These are phyloP conservation scores for Harpagifer antarcticus DNA, from an alignment of 2,797 vertebrate genomes.

Conservation along the genomic window DNA sequence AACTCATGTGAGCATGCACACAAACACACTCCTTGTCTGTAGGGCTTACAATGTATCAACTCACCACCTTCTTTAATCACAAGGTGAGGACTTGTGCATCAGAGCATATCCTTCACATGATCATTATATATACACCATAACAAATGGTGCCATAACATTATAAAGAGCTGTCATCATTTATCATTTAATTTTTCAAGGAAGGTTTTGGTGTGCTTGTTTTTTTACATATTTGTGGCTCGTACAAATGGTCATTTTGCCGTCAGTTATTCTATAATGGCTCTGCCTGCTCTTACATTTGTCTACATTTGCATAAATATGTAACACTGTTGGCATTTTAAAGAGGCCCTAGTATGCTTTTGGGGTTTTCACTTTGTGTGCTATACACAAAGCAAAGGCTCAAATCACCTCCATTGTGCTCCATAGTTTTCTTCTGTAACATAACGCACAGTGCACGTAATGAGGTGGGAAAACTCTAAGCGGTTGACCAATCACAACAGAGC, in stretches of 20 bases:
- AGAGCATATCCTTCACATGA: conserved; percentile 1
- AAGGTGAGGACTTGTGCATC: conserved; percentile 23
- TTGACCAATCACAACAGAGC: too few species aligned
- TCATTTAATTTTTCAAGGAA: background rate
- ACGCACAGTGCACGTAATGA: too few species aligned
- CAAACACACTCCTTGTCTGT: conserved; percentile 10
- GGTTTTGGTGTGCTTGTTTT: background rate
- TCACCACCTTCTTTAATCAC: conserved; percentile 59
- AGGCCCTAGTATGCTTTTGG: too few species aligned
- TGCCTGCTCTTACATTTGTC: background rate
- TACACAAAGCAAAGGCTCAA: too few species aligned
- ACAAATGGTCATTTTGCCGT: background rate
- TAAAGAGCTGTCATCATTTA: background rate
- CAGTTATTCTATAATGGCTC: background rate
- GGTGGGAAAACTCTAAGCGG: too few species aligned
- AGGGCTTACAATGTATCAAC: conserved; percentile 62
- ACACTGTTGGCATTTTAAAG: background rate
- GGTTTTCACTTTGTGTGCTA: too few species aligned
- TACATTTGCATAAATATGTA: background rate
- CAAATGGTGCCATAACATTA: background rate
- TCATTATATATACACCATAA: background rate
- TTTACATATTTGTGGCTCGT: background rate
- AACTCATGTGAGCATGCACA: too few species aligned
- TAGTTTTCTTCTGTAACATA: too few species aligned
- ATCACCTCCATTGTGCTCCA: too few species aligned